Evolutionary conservation across 1,140 invertebrate species (phyloP).

Genomic region (Dryas iulia): DNA sequence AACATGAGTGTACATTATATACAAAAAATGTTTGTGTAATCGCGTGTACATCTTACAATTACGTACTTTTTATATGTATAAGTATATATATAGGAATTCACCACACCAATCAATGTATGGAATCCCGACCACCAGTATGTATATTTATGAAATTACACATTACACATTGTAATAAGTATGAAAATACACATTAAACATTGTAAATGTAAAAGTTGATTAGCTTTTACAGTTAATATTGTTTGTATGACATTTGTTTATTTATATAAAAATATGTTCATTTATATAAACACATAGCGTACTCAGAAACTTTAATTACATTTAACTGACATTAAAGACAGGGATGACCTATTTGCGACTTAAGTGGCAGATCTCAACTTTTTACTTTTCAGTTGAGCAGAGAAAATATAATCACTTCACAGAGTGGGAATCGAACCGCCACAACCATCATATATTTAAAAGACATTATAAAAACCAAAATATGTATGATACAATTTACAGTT

Average conservation of each 20-base stretch:
- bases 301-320: background rate
- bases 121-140: background rate
- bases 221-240: background rate
- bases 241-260: background rate
- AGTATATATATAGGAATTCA: background rate
- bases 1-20: background rate
- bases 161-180: no score
- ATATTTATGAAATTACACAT: background rate
- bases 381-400: no score
- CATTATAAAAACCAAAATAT: no score
- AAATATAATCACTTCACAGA: no score
- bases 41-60: background rate
- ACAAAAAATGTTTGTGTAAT: background rate
- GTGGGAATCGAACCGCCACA: no score
- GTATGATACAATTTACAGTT: background rate
- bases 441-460: no score
- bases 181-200: no score
- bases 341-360: no score
- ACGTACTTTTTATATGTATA: no score
- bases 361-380: no score
- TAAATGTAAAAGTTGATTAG: no score
- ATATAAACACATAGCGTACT: background rate
- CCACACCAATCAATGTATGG: constrained; percentile 1
- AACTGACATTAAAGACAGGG: no score
- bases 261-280: background rate